phyloP scores from a whole-genome alignment of 2,113 vertebrate genomes.

The Saccopteryx leptura region DNA sequence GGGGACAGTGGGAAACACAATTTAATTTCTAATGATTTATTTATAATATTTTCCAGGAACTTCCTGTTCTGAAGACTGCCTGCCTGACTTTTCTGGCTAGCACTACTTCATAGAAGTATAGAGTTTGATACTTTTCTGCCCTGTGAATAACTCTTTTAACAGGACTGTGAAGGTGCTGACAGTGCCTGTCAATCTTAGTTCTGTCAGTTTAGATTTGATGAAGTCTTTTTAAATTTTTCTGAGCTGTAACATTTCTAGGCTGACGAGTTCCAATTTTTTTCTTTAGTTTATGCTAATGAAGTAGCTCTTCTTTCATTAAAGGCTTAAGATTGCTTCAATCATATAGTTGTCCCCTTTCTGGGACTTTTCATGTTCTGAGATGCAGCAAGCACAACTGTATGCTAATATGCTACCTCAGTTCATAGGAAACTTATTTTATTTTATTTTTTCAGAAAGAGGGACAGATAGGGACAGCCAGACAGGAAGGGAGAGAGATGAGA shows the following conservation, averaged over 20 bases:
- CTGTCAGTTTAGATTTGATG: background rate
- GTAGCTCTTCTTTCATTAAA: conserved; percentile 20
- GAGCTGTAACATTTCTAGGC: conserved; percentile 6
- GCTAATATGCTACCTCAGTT: background rate
- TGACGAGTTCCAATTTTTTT: background rate
- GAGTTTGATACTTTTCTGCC: background rate
- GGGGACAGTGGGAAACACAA: background rate
- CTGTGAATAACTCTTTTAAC: background rate
- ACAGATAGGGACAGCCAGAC: no score
- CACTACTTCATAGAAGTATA: background rate
- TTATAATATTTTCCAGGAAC: background rate
- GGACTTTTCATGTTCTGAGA: background rate
- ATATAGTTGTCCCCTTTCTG: conserved; percentile 3
- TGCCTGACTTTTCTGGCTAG: conserved; percentile 42
- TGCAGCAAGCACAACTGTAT: background rate
- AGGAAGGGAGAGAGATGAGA: no score
- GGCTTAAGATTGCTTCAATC: background rate
- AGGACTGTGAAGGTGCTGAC: background rate
- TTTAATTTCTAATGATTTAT: background rate
- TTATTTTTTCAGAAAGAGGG: no score
- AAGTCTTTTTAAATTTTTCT: background rate
- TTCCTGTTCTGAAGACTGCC: background rate
- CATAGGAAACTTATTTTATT: background rate
- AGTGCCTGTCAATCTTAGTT: background rate
- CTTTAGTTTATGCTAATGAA: background rate